phyloP scores from a whole-genome alignment of 2,888 invertebrate genomes.

The Caradrina clavipalpis region DNA sequence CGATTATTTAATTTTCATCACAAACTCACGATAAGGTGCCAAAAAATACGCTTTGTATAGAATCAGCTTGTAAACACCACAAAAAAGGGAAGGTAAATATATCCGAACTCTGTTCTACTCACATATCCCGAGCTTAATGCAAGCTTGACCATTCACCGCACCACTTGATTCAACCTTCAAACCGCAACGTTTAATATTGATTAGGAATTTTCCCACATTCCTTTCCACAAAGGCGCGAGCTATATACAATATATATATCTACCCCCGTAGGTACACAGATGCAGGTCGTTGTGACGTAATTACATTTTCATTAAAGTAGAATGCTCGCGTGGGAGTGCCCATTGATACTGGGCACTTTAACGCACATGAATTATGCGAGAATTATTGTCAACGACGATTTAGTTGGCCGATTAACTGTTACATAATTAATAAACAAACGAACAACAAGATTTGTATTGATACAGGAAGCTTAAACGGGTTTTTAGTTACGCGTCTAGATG shows the following conservation, averaged over 20 bases:
- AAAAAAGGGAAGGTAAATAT: not conserved
- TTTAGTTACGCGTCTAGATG: not conserved
- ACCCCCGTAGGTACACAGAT: slow-evolving; percentile 25
- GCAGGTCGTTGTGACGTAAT: slow-evolving; percentile 49
- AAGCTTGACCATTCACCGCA: not conserved
- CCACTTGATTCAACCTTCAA: slow-evolving; percentile 34
- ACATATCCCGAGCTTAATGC: not conserved
- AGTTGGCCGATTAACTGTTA: not conserved
- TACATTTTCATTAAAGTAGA: slow-evolving; percentile 48
- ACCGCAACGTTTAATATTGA: slow-evolving; percentile 39
- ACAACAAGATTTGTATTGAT: slow-evolving; percentile 1
- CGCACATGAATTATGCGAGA: slow-evolving; percentile 2
- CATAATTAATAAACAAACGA: slow-evolving; percentile 1
- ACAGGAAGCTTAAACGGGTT: not conserved
- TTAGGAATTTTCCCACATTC: slow-evolving; percentile 42
- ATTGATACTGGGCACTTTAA: slow-evolving; percentile 34
- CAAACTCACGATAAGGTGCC: not conserved
- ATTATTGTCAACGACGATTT: slow-evolving; percentile 7
- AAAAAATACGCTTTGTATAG: not conserved
- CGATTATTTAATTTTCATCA: not conserved
- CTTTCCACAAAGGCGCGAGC: slow-evolving; percentile 19
- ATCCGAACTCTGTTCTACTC: not conserved
- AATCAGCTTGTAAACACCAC: slow-evolving; percentile 1
- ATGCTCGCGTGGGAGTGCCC: slow-evolving; percentile 29
- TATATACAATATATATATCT: not conserved